Evolutionary conservation across 2,888 invertebrate species (phyloP), one percentile per base, ranked within the genome.

Genomic region (Ephialtes manifestator): DNA sequence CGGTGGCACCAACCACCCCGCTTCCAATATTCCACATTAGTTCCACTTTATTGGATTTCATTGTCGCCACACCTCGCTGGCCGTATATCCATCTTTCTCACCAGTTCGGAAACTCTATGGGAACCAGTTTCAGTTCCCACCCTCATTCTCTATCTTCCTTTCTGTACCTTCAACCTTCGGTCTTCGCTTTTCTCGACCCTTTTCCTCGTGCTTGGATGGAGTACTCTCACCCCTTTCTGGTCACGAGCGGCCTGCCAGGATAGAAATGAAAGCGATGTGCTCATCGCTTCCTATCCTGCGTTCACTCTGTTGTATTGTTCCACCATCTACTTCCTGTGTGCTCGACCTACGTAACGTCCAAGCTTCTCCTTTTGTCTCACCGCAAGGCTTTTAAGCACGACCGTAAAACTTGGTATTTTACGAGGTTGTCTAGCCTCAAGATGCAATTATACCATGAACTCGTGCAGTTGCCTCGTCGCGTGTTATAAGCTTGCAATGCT

Each of bases 31-130:
- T 78, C 63, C 53, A 60, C 67, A 51, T 83, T 83, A 78, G 72
- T 78, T 83, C 77, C 83, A 77, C 71, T 78, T 83, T 83, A 78
- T 71, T 83, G 83, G 83, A 65, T 70, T 78, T 78, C 72, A 72
- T 78, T 78, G 72, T 72, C 72, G 71, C 78, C 67, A 83, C 78
- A 77, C 78, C 65, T 78, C 72, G 67, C 77, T 72, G 46, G 71
- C 28, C 67, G 65, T 67, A 65, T 72, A 71, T 74, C 77, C 70
- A 67, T 83, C 77, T 83, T 72, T 78, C 71, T 83, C 77, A 46
- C 48, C 55, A 39, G 48, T 58, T 53, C 46, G 76, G 28, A 24
- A 31, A 65, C 48, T 55, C 71, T 39, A 24, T 51, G 18, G n/a
- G 4, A 43, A 46, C 18, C 24, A 13, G 15, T 67, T 18, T n/a